phyloP scores from a whole-genome alignment of 64 coral and sea anemone genomes.

The Platygyra sinensis region DNA sequence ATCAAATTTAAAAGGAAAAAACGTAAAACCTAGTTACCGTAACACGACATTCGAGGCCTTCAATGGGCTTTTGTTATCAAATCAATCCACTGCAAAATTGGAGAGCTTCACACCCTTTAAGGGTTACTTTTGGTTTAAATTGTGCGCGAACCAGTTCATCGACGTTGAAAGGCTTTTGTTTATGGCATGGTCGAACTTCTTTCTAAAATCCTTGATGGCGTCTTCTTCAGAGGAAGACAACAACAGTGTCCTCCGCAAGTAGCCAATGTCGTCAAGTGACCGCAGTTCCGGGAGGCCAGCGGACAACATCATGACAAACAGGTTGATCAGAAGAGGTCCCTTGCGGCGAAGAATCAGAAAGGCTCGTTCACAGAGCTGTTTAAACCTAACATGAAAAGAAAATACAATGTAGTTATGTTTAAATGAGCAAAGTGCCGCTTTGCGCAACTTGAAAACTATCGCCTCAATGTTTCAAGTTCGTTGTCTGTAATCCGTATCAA shows the following conservation, averaged over 20 bases:
- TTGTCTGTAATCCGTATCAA: too few relatives aligned
- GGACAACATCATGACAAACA: slow-evolving; percentile 94
- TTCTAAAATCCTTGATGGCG: slow-evolving; percentile 69
- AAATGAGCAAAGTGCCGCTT: too few relatives aligned
- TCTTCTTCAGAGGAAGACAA: slow-evolving; percentile 67
- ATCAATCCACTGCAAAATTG: background rate
- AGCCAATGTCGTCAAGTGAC: slow-evolving; percentile 71
- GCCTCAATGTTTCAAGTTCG: too few relatives aligned
- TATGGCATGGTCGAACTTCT: slow-evolving; percentile 75
- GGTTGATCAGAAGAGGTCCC: slow-evolving; percentile 73
- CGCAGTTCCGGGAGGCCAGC: slow-evolving; percentile 83
- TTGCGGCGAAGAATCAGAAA: slow-evolving; percentile 78
- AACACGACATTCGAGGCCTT: too few relatives aligned
- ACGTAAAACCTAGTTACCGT: too few relatives aligned
- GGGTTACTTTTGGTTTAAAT: slow-evolving; percentile 60
- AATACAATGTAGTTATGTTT: background rate
- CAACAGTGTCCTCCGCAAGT: slow-evolving; percentile 73
- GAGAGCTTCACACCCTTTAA: background rate
- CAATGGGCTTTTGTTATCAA: too few relatives aligned
- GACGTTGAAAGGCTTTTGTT: slow-evolving; percentile 81
- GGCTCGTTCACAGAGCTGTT: slow-evolving; percentile 65
- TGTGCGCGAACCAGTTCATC: slow-evolving; percentile 73
- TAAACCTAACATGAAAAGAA: slow-evolving; percentile 55
- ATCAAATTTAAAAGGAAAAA: too few relatives aligned
- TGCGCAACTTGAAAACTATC: too few relatives aligned